Evolutionary conservation across 2,113 vertebrate species (phyloP).

Genomic region (Gadus macrocephalus): DNA sequence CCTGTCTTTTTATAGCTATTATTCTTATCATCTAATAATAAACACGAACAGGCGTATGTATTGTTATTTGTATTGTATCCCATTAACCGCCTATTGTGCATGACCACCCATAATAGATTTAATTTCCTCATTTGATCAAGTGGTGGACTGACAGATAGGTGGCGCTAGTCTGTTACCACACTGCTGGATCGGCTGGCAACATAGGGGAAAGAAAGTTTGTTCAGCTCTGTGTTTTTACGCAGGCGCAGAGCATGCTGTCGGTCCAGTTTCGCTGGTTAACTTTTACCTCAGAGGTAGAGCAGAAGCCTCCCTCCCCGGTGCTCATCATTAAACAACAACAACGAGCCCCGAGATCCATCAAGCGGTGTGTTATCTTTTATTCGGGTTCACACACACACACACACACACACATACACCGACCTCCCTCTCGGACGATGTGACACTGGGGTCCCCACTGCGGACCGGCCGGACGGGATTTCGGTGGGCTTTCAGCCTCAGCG

Average conservation of each 20-base stretch:
- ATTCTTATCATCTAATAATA: too few relatives aligned
- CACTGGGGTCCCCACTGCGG: conserved; percentile 44
- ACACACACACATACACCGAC: not conserved
- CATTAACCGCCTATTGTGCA: not conserved
- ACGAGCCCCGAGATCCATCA: not conserved
- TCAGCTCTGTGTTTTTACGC: conserved; percentile 64
- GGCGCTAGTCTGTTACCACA: conserved; percentile 56
- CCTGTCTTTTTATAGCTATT: too few relatives aligned
- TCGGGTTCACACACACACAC: not conserved
- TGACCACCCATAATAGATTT: not conserved
- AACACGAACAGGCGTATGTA: too few relatives aligned
- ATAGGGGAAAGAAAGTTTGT: conserved; percentile 63
- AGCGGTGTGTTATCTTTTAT: conserved; percentile 10
- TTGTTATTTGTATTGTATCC: too few relatives aligned
- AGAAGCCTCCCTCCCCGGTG: conserved; percentile 61
- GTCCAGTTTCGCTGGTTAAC: conserved; percentile 77
- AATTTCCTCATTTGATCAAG: too few relatives aligned
- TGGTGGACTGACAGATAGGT: conserved; percentile 54
- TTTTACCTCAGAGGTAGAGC: conserved; percentile 71
- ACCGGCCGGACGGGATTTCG: conserved; percentile 48
- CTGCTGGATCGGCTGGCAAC: conserved; percentile 29
- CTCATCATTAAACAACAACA: conserved; percentile 1
- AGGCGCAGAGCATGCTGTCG: conserved; percentile 73
- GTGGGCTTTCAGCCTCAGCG: conserved; percentile 55
- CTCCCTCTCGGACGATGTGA: conserved; percentile 20